Evolutionary conservation across 2,888 invertebrate genomes (phyloP).

Genomic region (Liposcelis brunnea): DNA sequence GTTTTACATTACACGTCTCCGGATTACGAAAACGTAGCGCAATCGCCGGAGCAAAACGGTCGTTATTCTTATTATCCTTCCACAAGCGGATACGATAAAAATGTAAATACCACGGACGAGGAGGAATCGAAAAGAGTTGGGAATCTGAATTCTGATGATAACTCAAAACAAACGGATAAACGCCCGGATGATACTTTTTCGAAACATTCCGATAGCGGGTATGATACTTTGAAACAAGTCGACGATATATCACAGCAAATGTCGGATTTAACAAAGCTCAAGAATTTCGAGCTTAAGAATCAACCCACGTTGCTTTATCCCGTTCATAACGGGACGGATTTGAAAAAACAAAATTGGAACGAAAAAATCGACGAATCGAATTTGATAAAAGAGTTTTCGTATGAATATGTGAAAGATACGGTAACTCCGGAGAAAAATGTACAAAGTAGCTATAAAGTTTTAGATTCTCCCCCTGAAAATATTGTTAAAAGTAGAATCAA

Average conservation of each 20-base stretch:
- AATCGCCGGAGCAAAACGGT: background rate
- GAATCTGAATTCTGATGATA: constrained; percentile 14
- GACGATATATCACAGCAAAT: too few relatives aligned
- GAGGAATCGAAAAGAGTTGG: background rate
- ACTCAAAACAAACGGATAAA: constrained; percentile 19
- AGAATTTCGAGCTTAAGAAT: too few relatives aligned
- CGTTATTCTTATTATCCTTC: background rate
- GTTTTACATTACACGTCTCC: constrained; percentile 11
- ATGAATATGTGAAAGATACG: constrained; percentile 24
- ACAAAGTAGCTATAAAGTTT: constrained; percentile 6
- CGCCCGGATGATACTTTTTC: constrained; percentile 16
- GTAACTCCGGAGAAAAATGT: background rate
- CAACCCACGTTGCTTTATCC: background rate
- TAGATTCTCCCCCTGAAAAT: constrained; percentile 18
- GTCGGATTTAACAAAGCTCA: too few relatives aligned
- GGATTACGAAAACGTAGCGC: constrained; percentile 13
- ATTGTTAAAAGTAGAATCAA: constrained; percentile 24
- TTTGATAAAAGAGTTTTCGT: constrained; percentile 27
- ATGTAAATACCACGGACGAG: background rate
- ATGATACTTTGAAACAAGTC: constrained; percentile 21
- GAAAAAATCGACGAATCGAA: constrained; percentile 24
- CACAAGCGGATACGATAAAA: too few relatives aligned
- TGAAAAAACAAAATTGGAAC: constrained; percentile 22
- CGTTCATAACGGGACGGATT: constrained; percentile 9
- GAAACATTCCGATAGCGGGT: constrained; percentile 20